Conservation (phyloP, 2,113 vertebrate genomes). For the Oxyura jamaicensis region DNA sequence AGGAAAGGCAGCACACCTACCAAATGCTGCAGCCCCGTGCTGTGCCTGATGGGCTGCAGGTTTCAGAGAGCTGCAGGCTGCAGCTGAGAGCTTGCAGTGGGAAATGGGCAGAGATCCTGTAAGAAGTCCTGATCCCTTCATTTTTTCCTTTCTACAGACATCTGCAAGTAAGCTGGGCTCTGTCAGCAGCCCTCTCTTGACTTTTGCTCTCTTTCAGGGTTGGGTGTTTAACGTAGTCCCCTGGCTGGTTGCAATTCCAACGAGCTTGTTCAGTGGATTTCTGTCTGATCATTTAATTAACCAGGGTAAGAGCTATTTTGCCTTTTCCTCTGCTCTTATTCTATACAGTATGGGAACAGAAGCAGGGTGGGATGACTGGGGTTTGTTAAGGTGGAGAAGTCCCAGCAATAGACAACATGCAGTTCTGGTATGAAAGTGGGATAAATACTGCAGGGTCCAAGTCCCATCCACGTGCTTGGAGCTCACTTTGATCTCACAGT, state of each 20-base stretch:
- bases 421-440: not conserved
- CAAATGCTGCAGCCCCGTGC: not conserved
- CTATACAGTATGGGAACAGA: not conserved
- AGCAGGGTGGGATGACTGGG: not conserved
- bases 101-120: not conserved
- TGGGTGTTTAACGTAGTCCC: constrained; percentile 97
- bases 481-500: not conserved
- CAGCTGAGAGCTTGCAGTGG: not conserved
- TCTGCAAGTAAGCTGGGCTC: not conserved
- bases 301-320: constrained; percentile 79
- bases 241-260: constrained; percentile 92
- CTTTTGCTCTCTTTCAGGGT: constrained; percentile 79
- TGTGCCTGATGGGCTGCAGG: not conserved
- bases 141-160: not conserved
- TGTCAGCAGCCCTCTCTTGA: not conserved
- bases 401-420: accelerated
- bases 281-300: constrained; percentile 91
- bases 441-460: not conserved
- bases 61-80: not conserved
- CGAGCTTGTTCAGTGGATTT: constrained; percentile 89
- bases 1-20: not conserved
- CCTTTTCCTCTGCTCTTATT: not conserved
- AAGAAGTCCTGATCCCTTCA: not conserved
- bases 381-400: not conserved
- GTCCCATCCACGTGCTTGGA: accelerated